These are phyloP conservation scores for Tympanuchus pallidicinctus DNA, from an alignment of 2,113 vertebrate genomes.

Conservation along the genomic window DNA sequence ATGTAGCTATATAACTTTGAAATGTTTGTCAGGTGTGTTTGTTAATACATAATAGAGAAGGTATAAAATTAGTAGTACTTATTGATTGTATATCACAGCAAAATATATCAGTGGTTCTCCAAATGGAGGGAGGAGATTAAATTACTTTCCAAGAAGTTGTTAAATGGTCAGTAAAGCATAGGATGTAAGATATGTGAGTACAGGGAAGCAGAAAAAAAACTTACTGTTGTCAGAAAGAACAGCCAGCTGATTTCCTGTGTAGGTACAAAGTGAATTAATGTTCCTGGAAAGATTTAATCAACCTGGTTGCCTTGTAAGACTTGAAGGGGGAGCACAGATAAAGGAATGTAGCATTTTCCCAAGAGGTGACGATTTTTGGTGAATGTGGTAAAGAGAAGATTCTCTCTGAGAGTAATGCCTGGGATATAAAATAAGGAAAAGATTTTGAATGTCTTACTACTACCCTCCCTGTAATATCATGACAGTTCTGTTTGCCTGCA, in stretches of 20 bases:
- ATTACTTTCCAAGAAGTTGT: background rate
- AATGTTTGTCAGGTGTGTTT: background rate
- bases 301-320: background rate
- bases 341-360: background rate
- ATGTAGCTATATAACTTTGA: background rate
- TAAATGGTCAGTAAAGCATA: background rate
- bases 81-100: background rate
- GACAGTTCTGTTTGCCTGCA: background rate
- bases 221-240: background rate
- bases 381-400: background rate
- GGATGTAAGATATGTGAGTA: background rate
- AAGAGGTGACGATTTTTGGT: background rate
- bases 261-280: background rate
- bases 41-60: background rate
- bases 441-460: background rate
- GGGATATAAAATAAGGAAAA: background rate
- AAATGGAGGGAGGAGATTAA: background rate
- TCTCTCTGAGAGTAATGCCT: background rate
- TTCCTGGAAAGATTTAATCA: background rate
- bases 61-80: background rate
- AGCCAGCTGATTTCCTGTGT: background rate
- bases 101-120: background rate
- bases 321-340: background rate
- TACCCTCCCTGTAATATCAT: background rate
- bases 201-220: background rate